A percentile compares a stretch with the other conserved stretches of the same genome.
Conservation (phyloP, 1,140 invertebrate genomes). For the Diabrotica virgifera region DNA sequence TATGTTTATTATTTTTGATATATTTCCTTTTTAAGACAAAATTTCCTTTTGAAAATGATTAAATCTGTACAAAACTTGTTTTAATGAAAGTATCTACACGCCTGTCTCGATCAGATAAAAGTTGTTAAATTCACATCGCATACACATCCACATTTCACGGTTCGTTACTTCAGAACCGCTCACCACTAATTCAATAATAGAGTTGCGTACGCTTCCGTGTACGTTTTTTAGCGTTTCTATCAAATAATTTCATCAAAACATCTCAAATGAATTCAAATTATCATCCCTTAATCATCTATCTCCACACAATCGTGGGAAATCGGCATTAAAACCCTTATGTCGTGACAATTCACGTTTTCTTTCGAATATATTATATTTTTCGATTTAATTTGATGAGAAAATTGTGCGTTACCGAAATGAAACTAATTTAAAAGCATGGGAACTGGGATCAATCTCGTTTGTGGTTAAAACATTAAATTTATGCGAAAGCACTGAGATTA, state of each 20-base stretch:
- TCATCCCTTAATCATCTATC: slow-evolving; percentile 2
- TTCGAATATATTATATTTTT: background rate
- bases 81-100: background rate
- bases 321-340: background rate
- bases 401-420: background rate
- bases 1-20: too few relatives aligned
- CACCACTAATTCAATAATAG: background rate
- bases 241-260: slow-evolving; percentile 1
- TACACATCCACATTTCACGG: slow-evolving; percentile 2
- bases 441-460: background rate
- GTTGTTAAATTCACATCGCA: background rate
- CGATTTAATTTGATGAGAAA: background rate
- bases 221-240: background rate
- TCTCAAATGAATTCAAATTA: slow-evolving; percentile 3
- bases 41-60: too few relatives aligned
- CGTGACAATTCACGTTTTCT: background rate
- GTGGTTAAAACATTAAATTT: too few relatives aligned
- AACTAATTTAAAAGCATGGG: slow-evolving; percentile 2
- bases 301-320: slow-evolving; percentile 1
- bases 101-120: background rate
- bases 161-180: background rate
- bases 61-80: too few relatives aligned
- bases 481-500: too few relatives aligned
- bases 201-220: background rate
- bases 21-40: too few relatives aligned